phyloP scores from a whole-genome alignment of 1,140 invertebrate genomes.

The Zaprionus tsacasi region DNA sequence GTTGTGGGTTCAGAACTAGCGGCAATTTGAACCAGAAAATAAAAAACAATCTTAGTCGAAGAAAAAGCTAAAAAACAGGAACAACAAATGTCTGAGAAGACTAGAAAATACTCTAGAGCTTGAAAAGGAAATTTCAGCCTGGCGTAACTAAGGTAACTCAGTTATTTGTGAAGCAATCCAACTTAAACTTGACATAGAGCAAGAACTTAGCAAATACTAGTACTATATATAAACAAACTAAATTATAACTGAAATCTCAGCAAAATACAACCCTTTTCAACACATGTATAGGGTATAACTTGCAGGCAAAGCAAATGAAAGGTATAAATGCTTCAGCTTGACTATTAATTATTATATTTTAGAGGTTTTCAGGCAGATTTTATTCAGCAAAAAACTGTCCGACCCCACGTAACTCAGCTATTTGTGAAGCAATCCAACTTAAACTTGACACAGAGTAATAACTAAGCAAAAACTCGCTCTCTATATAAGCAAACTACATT shows the following conservation, averaged over 20 bases:
- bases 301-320: no score
- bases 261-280: no score
- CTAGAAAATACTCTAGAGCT: neutral
- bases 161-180: neutral
- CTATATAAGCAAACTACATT: neutral
- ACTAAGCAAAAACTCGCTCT: neutral
- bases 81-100: neutral
- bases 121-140: no score
- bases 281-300: no score
- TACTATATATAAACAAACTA: no score
- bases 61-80: no score
- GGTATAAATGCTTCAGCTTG: no score
- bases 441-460: neutral
- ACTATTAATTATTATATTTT: no score
- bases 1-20: conserved; percentile 70
- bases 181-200: neutral
- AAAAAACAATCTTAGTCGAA: neutral
- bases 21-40: neutral
- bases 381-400: no score
- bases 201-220: no score
- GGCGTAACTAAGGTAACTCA: neutral
- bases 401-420: neutral
- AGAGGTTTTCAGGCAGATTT: no score
- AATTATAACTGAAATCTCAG: no score
- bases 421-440: neutral